Evolutionary conservation across 1,140 invertebrate genomes (phyloP), one percentile per base, ranked within the genome.

Genomic region (Diabrotica undecimpunctata): DNA sequence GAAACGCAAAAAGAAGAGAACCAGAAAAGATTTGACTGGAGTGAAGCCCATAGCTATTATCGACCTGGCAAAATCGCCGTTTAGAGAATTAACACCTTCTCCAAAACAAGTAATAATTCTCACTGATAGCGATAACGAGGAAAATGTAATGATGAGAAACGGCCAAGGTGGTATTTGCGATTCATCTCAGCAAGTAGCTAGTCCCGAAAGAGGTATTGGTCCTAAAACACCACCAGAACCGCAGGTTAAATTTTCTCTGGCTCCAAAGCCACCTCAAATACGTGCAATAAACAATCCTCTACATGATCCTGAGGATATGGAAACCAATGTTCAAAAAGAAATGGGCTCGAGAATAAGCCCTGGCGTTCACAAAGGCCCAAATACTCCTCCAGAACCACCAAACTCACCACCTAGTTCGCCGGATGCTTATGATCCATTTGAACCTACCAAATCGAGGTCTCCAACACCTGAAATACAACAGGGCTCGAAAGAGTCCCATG

Each of bases 381-480:
- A 87, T 66, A 88, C 87, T 8, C 86, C 85, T 5, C 85, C 85
- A 0, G 86, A 86, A 68, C 86, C 85, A 0, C 86, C 85, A 0
- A 82, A 81, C 13, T 85, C 84, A 5, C 84, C 86, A 0, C 84
- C 85, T 0, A 85, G 84, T 8, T 87, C 87, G 5, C 87, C 86
- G 5, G 90, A 92, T 75, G 90, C 86, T 5, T 94, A 94, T 76
- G 92, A 94, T 86, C 92, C 92, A 1, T 94, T 92, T 75, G 91
- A 93, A 74, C 92, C 92, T 2, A 93, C 92, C 0, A 92, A 91
- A 74, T 93, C 91, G 5, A 83, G 90, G 51, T 90, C 90, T 0
- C 79, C 68, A 46, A 81, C 70, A 67, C 83, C 77, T 52, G 41
- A 46, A 10, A 4, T 6, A 46, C 41, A 46, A 46, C 8, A 5